Conservation (phyloP, 2,888 invertebrate species). For the Lissocephala sabroskyi region DNA sequence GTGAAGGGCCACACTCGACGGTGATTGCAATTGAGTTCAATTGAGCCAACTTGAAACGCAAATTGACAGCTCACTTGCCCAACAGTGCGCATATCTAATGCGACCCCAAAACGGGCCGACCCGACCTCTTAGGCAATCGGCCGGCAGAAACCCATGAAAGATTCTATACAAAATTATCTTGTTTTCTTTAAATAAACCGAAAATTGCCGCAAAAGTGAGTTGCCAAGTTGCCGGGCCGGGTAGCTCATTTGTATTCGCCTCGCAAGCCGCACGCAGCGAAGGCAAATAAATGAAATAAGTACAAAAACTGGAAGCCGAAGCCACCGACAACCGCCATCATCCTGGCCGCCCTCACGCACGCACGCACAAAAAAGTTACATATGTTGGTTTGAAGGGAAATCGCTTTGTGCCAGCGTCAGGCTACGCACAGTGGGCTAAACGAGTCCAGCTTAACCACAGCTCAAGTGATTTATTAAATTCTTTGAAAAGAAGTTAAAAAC, state of each 20-base stretch:
- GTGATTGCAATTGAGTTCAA: conserved; percentile 7
- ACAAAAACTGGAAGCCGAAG: no score
- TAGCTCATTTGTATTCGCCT: conserved; percentile 44
- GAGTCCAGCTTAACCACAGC: neutral
- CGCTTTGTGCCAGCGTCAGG: no score
- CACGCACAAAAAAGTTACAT: conserved; percentile 23
- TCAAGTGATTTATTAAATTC: no score
- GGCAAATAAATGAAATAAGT: conserved; percentile 44
- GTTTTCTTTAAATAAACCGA: conserved; percentile 39
- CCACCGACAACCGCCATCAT: no score
- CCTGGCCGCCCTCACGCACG: neutral
- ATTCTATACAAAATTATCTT: conserved; percentile 45
- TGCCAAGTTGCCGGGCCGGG: neutral
- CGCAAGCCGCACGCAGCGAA: conserved; percentile 31
- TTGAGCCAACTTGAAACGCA: conserved; percentile 13
- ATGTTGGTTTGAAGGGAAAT: conserved; percentile 5
- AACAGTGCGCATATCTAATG: neutral
- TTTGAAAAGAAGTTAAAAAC: no score
- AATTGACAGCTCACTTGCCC: conserved; percentile 27
- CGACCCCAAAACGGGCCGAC: no score
- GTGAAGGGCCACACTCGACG: neutral
- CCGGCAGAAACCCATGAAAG: no score
- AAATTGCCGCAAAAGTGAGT: conserved; percentile 16
- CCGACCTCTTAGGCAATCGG: no score
- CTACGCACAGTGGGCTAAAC: no score